A percentile compares a stretch with the other conserved stretches of the same genome.
Evolutionary conservation across 2,888 invertebrate genomes (phyloP).

Genomic region (Scaptomyza cyrtandrae): DNA sequence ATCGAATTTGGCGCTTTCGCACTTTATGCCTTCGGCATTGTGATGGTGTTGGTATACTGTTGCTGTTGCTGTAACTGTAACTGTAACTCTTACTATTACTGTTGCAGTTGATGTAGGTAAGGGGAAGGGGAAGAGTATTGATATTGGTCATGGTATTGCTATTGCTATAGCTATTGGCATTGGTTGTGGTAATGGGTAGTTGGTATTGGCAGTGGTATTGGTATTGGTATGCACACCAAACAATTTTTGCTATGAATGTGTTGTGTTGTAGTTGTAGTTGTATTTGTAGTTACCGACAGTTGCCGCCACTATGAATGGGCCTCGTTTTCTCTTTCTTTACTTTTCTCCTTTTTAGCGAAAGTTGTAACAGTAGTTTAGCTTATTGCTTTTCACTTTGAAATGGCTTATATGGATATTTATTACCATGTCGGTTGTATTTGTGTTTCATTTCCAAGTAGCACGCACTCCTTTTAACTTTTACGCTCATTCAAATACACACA

Average conservation of each 20-base stretch:
- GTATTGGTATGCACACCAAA: constrained; percentile 42
- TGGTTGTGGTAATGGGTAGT: background rate
- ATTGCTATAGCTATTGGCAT: constrained; percentile 6
- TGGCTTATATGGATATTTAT: constrained; percentile 80
- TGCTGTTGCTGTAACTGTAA: constrained; percentile 11
- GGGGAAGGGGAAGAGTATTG: background rate
- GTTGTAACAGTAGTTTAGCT: constrained; percentile 67
- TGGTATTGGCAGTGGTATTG: constrained; percentile 5
- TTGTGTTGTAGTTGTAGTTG: constrained; percentile 16
- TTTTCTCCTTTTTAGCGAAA: constrained; percentile 7
- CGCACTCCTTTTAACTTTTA: constrained; percentile 36
- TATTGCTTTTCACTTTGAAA: constrained; percentile 79
- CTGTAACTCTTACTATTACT: too few species aligned
- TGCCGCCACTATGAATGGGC: constrained; percentile 8
- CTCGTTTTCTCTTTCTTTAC: constrained; percentile 4
- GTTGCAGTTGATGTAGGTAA: constrained; percentile 26
- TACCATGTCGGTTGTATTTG: constrained; percentile 74
- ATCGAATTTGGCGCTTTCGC: constrained; percentile 59
- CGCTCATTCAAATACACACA: background rate
- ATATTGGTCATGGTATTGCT: constrained; percentile 16
- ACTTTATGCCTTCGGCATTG: constrained; percentile 36
- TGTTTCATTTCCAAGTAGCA: constrained; percentile 62
- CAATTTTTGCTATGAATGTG: constrained; percentile 35
- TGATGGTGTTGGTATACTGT: constrained; percentile 36
- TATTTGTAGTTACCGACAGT: constrained; percentile 17